Base-by-base conservation (phyloP, 1,140 invertebrate genomes). In the Ooceraea biroi region DNA sequence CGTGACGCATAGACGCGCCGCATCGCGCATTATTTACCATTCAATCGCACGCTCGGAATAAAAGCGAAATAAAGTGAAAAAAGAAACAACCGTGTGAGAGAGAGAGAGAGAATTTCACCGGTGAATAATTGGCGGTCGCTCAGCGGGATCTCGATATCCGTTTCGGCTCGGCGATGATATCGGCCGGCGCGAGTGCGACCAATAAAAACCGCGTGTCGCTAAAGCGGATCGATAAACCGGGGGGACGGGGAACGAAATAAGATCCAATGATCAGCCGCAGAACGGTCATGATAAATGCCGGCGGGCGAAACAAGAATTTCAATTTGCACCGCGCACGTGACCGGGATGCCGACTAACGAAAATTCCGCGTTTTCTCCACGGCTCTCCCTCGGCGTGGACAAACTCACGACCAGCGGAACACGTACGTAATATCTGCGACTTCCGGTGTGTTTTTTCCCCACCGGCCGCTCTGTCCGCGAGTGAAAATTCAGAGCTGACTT, bases 251-350 rank as follows among this genome's bases (percentile, higher is more conserved):
- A 7, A 2, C 58, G 80, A 55, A 63, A 72, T 80, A 80, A 80
- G 76, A 80, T 63, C 71, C 50, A 73, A 88, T 78, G 80, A 88
- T 88, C 85, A 69, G 72, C 82, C 78, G 58, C 63, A 73, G 80
- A 86, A 85, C 84, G 57, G 72, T 72, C 86, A 86, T 84, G 89
- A 90, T 90, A 90, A 90, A 88, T 90, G 85, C 82, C 74, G 55
- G 76, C 72, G 83, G 68, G 83, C 86, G 86, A 88, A 88, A 90
- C 88, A 90, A 90, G 89, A 90, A 90, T 90, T 90, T 90, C 89
- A 90, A 90, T 90, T 90, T 90, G 84, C 76, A 78, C 84, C 63
- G 19, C 30, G 84, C 61, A 82, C 89, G 89, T 90, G 89, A 74
- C 74, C 36, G 27, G 89, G 55, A 22, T 90, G 25, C 66, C 66